Evolutionary conservation across 2,888 invertebrate genomes (phyloP), one percentile per base, ranked within the genome.

Genomic region (Andrena haemorrhoa): DNA sequence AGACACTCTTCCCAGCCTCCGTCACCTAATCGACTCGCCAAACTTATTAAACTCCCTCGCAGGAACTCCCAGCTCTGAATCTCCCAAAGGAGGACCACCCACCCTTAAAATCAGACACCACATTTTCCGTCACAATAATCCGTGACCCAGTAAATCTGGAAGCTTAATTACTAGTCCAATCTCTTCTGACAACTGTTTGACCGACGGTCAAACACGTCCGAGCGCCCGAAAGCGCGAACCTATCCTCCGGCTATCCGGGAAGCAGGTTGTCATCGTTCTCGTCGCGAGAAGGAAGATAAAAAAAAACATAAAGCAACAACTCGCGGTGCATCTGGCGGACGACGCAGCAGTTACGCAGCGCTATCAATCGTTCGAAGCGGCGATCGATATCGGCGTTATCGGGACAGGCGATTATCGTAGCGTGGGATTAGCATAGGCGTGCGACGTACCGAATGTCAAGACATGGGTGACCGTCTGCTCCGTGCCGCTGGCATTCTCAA

Each of bases 401-500:
- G 7, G 2, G 82, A 83, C 70, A 76, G 41, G 8, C 23, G 10
- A 70, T 68, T 53, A 70, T 65, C 58, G 8, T 47, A 41, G 7
- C 16, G 31, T 69, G 16, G 10, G 12, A 20, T 51, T 72, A 79
- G 73, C 7, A 53, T 33, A 66, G 41, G 51, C 65, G 73, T 79
- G 49, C 47, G 74, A 87, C 92, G 78, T 89, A 95, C 95, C 95
- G 91, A 95, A 95, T 84, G 95, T 95, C 88, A 95, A 94, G 90
- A 95, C 94, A 92, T 95, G 95, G 79, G 95, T 95, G 93, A 95
- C 94, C 91, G 95, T 95, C 90, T 90, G 90, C 77, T 91, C 91
- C 60, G 79, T 82, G 56, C 20, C 20, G 79, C 79, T 86, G 81
- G 78, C 79, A 65, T 77, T 86, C 75, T 63, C 71, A 61, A 71